These are phyloP conservation scores for Camponotus floridanus DNA, from an alignment of 1,140 invertebrate species.

Conservation along the genomic window DNA sequence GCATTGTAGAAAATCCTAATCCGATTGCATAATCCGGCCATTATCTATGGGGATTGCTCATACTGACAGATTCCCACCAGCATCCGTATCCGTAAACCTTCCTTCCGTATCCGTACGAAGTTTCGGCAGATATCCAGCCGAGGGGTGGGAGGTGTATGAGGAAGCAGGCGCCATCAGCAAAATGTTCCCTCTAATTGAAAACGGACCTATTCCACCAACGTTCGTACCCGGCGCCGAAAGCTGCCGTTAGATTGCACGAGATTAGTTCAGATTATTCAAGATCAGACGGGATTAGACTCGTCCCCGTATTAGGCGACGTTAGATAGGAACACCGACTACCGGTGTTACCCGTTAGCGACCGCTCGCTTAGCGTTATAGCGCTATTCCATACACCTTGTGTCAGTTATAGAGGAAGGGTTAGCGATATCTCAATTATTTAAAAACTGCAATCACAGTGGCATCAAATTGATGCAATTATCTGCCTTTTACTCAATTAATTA, in stretches of 20 bases:
- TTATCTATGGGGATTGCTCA: slow-evolving; percentile 61
- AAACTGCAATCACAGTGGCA: neutral
- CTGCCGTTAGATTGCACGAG: slow-evolving; percentile 73
- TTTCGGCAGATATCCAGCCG: slow-evolving; percentile 52
- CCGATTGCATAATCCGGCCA: slow-evolving; percentile 54
- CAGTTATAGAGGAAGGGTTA: too few species aligned
- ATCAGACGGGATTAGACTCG: slow-evolving; percentile 76
- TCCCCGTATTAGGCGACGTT: slow-evolving; percentile 66
- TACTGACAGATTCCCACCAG: slow-evolving; percentile 57
- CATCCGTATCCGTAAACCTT: slow-evolving; percentile 61
- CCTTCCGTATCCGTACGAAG: slow-evolving; percentile 50
- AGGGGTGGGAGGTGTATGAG: neutral
- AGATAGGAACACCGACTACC: slow-evolving; percentile 55
- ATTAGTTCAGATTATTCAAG: slow-evolving; percentile 78
- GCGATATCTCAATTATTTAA: slow-evolving; percentile 17
- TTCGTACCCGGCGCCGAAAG: slow-evolving; percentile 56
- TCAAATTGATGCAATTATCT: neutral
- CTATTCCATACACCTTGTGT: neutral
- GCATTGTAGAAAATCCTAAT: slow-evolving; percentile 53
- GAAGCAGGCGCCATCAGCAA: slow-evolving; percentile 61
- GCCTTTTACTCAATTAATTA: neutral
- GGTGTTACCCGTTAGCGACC: slow-evolving; percentile 36
- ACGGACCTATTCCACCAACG: slow-evolving; percentile 63
- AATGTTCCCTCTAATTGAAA: slow-evolving; percentile 74
- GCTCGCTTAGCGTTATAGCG: slow-evolving; percentile 19